Percentiles rank a stretch among this genome's conserved stretches.
These are phyloP conservation scores for Calidris pugnax DNA, from an alignment of 2,113 vertebrate genomes.

Conservation along the genomic window DNA sequence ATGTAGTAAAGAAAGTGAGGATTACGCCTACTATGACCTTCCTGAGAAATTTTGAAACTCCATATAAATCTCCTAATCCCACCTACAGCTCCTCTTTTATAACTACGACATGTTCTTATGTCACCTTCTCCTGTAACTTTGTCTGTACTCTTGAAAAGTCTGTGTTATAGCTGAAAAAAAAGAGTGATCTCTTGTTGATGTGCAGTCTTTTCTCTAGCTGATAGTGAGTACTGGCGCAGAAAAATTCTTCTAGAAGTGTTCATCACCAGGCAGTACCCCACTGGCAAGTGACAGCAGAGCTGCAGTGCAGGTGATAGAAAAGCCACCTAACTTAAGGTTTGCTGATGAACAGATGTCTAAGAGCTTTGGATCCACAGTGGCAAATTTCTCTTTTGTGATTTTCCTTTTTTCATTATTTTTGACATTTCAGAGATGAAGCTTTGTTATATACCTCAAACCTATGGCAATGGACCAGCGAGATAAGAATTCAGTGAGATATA, in stretches of 20 bases:
- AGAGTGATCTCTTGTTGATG: background rate
- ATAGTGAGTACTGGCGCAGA: background rate
- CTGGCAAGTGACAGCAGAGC: background rate
- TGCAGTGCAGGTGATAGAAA: background rate
- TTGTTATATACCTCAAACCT: constrained; percentile 43
- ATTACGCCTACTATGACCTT: background rate
- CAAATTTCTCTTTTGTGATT: constrained; percentile 44
- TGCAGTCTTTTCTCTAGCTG: background rate
- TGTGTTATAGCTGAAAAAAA: background rate
- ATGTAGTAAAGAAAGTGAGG: background rate
- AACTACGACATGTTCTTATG: constrained; percentile 9
- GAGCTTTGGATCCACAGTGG: background rate
- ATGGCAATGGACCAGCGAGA: constrained; percentile 31
- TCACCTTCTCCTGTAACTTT: constrained; percentile 8
- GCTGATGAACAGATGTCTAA: constrained; percentile 9
- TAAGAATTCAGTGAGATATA: constrained; percentile 49
- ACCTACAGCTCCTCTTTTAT: background rate
- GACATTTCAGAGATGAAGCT: constrained; percentile 52
- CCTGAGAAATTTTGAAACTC: constrained; percentile 9
- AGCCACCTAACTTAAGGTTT: background rate
- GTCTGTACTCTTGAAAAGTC: background rate
- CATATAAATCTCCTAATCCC: background rate
- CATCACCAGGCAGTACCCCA: background rate
- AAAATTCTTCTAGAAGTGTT: background rate
- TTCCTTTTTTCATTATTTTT: constrained; percentile 59